Evolutionary conservation across 2,113 vertebrate species (phyloP).

Genomic region (Scolopax mira): DNA sequence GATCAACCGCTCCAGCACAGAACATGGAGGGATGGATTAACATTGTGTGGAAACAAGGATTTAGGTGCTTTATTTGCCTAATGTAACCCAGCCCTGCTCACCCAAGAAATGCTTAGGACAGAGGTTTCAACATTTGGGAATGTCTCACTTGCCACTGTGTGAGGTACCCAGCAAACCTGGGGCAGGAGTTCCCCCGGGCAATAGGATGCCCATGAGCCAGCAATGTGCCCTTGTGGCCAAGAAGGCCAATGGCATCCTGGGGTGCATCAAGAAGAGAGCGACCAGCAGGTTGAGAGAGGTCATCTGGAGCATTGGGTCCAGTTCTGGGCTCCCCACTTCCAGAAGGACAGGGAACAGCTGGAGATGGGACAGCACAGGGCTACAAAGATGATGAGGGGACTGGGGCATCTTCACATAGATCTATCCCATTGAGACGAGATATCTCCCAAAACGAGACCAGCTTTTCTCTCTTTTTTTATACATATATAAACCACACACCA

Average conservation of each 20-base stretch:
- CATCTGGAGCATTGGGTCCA: no score
- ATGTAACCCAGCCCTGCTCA: neutral
- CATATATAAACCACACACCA: neutral
- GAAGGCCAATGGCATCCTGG: no score
- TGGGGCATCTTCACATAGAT: neutral
- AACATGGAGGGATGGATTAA: neutral
- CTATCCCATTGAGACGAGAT: neutral
- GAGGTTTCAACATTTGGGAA: neutral
- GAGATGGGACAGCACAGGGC: no score
- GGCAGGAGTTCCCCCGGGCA: neutral
- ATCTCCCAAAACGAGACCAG: fast-evolving
- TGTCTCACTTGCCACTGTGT: neutral
- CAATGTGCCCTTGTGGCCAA: no score
- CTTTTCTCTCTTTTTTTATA: neutral
- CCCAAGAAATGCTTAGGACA: neutral
- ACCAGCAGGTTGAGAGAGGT: no score
- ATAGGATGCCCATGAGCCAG: no score
- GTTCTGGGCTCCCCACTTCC: no score
- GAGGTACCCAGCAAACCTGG: neutral
- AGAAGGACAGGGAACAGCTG: no score
- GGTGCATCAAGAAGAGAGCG: no score
- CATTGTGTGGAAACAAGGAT: neutral
- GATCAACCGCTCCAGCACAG: neutral
- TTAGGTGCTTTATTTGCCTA: neutral
- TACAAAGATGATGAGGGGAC: no score